Conservation (phyloP, 1,140 invertebrate species). For the Pemphigus obesinymphae region DNA sequence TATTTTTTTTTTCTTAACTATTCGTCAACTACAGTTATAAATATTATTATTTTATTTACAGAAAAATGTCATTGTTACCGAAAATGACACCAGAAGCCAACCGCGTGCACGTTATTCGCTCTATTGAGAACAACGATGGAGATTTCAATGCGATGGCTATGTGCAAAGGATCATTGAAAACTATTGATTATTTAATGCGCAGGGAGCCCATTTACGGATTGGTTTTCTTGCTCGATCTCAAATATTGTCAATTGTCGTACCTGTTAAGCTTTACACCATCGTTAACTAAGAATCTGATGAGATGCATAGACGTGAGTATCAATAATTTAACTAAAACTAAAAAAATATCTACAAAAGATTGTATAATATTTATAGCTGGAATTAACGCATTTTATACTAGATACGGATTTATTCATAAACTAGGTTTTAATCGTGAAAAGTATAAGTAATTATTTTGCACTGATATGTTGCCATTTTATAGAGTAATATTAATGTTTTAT, state of each 20-base stretch:
- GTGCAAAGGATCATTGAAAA: conserved; percentile 21
- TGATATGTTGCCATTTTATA: too few relatives aligned
- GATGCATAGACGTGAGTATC: conserved; percentile 18
- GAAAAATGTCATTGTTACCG: conserved; percentile 16
- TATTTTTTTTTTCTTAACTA: too few relatives aligned
- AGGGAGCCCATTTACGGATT: conserved; percentile 22
- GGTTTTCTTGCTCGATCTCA: neutral
- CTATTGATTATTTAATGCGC: conserved; percentile 22
- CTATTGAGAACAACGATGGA: conserved; percentile 10
- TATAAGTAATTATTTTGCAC: too few relatives aligned
- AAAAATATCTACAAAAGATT: too few relatives aligned
- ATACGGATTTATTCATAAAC: too few relatives aligned
- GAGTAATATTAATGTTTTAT: too few relatives aligned
- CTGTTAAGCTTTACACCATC: conserved; percentile 17
- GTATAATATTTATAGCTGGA: too few relatives aligned
- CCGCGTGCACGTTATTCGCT: conserved; percentile 1
- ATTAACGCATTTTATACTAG: too few relatives aligned
- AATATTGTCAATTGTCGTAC: conserved; percentile 23
- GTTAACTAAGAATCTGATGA: conserved; percentile 17
- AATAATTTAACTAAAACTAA: neutral
- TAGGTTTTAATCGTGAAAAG: too few relatives aligned
- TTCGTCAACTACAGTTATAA: too few relatives aligned
- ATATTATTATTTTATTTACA: neutral
- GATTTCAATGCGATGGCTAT: neutral
- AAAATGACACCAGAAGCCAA: conserved; percentile 26